These are phyloP conservation scores for Dolichoris vasculosae DNA, from an alignment of 1,140 invertebrate species.

Conservation along the genomic window DNA sequence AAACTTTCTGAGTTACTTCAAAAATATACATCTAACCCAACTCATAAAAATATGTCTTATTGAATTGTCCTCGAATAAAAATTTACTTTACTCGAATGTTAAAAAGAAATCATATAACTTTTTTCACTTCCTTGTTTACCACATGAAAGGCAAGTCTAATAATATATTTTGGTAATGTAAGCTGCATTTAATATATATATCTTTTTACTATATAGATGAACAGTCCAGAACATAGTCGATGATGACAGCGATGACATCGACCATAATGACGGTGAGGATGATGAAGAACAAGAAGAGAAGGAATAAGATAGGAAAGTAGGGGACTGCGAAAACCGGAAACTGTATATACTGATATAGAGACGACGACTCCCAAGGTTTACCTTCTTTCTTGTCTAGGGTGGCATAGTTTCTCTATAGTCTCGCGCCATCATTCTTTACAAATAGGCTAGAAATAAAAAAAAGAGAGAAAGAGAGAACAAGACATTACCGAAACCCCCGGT, in stretches of 20 bases:
- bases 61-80: too few relatives aligned
- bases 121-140: too few relatives aligned
- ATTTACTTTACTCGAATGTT: too few relatives aligned
- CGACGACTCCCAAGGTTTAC: constrained; percentile 61
- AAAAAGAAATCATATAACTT: too few relatives aligned
- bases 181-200: too few relatives aligned
- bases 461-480: constrained; percentile 45
- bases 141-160: too few relatives aligned
- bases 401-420: constrained; percentile 24
- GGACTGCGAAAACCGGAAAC: constrained; percentile 68
- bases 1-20: too few relatives aligned
- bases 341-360: constrained; percentile 63
- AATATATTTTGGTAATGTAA: too few relatives aligned
- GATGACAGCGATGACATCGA: not conserved
- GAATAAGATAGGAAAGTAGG: constrained; percentile 23
- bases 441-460: constrained; percentile 20
- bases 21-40: too few relatives aligned
- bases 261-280: not conserved
- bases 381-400: constrained; percentile 55
- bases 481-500: constrained; percentile 53
- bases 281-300: not conserved
- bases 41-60: too few relatives aligned
- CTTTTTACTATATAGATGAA: too few relatives aligned
- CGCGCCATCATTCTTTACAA: constrained; percentile 14
- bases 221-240: not conserved